Percentiles rank a stretch among this genome's conserved stretches.
phyloP scores from a whole-genome alignment of 2,888 invertebrate species.

The Acrobasis suavella region DNA sequence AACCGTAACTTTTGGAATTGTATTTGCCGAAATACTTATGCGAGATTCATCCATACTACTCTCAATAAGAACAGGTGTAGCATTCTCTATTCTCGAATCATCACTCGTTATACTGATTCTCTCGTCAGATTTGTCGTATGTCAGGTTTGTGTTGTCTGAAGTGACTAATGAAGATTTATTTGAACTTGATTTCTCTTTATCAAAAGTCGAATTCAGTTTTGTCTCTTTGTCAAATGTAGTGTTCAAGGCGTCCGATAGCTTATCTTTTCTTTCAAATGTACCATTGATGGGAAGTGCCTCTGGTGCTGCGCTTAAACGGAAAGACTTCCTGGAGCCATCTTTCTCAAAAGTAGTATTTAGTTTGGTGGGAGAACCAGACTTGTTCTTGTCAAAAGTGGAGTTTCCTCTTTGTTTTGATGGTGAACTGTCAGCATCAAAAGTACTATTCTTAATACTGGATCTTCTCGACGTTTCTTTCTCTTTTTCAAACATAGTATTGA shows the following conservation, averaged over 20 bases:
- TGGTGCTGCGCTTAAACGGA: constrained; percentile 16
- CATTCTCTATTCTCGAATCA: constrained; percentile 57
- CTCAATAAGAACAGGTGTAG: constrained; percentile 63
- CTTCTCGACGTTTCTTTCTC: constrained; percentile 27
- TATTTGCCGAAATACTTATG: constrained; percentile 30
- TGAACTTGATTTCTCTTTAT: constrained; percentile 24
- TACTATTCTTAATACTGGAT: constrained; percentile 27
- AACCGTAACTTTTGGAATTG: constrained; percentile 23
- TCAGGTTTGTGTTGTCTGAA: constrained; percentile 49
- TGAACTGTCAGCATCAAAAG: constrained; percentile 27
- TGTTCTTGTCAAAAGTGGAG: constrained; percentile 28
- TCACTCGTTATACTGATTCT: constrained; percentile 67
- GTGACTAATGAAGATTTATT: constrained; percentile 55
- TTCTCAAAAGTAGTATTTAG: constrained; percentile 31
- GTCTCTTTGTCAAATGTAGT: constrained; percentile 35
- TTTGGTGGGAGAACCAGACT: constrained; percentile 12
- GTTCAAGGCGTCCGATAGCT: constrained; percentile 37
- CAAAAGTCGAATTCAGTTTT: constrained; percentile 30
- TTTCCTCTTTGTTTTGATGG: constrained; percentile 23
- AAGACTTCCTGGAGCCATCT: constrained; percentile 24
- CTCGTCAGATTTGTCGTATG: constrained; percentile 50
- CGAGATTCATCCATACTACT: constrained; percentile 63
- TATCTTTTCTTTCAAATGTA: constrained; percentile 44
- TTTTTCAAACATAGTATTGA: constrained; percentile 37
- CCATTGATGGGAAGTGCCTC: constrained; percentile 31